Conservation (phyloP, 2,888 invertebrate genomes). For the Dynastes maya region DNA sequence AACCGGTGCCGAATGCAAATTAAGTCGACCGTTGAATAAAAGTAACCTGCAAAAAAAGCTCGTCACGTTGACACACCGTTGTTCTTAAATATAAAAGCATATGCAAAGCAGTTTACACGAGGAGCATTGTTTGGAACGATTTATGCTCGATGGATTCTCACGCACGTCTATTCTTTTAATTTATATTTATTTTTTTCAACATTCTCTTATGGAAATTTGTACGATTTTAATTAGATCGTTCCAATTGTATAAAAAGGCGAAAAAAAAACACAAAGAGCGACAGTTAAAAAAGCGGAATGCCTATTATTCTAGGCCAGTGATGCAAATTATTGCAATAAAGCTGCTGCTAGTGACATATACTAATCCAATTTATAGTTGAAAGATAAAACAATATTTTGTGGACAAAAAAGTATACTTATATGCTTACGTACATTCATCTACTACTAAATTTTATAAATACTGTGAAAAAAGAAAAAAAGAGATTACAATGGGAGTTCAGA, state of each 20-base stretch:
- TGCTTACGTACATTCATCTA: too few relatives aligned
- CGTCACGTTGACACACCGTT: conserved; percentile 62
- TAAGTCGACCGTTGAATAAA: conserved; percentile 57
- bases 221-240: conserved; percentile 43
- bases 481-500: too few relatives aligned
- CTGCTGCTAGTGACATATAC: too few relatives aligned
- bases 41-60: conserved; percentile 63
- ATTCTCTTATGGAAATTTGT: conserved; percentile 11
- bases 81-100: conserved; percentile 59
- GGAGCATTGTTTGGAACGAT: conserved; percentile 57
- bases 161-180: conserved; percentile 50
- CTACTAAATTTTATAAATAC: too few relatives aligned
- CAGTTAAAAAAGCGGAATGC: too few relatives aligned
- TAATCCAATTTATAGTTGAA: too few relatives aligned
- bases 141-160: conserved; percentile 60
- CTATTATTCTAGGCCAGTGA: too few relatives aligned
- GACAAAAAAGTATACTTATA: too few relatives aligned
- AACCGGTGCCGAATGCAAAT: conserved; percentile 63
- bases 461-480: too few relatives aligned
- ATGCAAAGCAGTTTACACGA: conserved; percentile 57
- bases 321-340: too few relatives aligned
- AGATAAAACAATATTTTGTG: too few relatives aligned
- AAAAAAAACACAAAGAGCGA: background rate
- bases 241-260: background rate
- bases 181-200: conserved; percentile 33